phyloP scores from a whole-genome alignment of 2,888 invertebrate species.

The Athalia rosae region DNA sequence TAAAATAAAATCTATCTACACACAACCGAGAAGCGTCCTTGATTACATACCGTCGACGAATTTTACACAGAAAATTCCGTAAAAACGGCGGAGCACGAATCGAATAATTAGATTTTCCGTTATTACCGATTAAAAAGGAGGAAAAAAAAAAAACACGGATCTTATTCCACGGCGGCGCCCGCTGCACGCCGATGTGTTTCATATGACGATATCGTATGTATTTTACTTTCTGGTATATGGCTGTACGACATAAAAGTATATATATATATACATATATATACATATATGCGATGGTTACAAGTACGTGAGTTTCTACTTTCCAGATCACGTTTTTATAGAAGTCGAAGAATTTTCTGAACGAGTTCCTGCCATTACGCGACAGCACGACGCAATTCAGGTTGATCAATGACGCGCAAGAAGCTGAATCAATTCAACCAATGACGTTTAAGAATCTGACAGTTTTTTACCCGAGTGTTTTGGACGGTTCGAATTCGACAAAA shows the following conservation, averaged over 20 bases:
- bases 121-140: too few relatives aligned
- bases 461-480: neutral
- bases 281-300: neutral
- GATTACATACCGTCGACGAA: too few relatives aligned
- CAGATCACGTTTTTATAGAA: constrained; percentile 43
- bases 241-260: neutral
- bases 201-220: too few relatives aligned
- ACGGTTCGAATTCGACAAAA: constrained; percentile 12
- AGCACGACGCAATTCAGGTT: constrained; percentile 42
- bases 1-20: too few relatives aligned
- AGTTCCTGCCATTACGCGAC: constrained; percentile 45
- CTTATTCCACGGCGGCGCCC: too few relatives aligned
- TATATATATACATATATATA: neutral
- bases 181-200: too few relatives aligned
- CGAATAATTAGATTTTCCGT: too few relatives aligned
- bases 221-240: too few relatives aligned
- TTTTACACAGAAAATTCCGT: too few relatives aligned
- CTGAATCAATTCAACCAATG: constrained; percentile 43
- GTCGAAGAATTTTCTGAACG: constrained; percentile 43
- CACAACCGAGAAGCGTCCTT: too few relatives aligned
- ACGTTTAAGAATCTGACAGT: constrained; percentile 37
- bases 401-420: constrained; percentile 45
- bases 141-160: too few relatives aligned
- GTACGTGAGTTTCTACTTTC: constrained; percentile 40
- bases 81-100: too few relatives aligned